A percentile compares a stretch with the other conserved stretches of the same genome.
Evolutionary conservation across 2,113 vertebrate species (phyloP).

Genomic region (Chamaea fasciata): DNA sequence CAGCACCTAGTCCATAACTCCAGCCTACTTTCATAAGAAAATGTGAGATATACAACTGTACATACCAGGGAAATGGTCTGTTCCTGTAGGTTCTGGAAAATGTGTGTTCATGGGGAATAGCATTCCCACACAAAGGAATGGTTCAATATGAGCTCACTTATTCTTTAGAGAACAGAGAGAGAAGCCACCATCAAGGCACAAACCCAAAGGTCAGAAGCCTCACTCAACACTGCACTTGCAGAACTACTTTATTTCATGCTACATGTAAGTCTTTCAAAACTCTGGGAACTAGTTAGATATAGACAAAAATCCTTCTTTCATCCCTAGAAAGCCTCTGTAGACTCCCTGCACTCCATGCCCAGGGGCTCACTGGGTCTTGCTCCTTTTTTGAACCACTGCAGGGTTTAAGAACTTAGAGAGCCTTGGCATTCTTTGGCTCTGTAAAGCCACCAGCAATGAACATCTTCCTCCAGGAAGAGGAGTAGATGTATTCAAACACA

Average conservation of each 20-base stretch:
- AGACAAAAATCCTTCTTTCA: not conserved
- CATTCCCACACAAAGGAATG: not conserved
- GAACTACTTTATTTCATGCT: not conserved
- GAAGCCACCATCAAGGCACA: not conserved
- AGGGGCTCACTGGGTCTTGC: not conserved
- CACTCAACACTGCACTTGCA: not conserved
- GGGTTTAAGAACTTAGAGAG: not conserved
- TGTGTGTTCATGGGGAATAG: not conserved
- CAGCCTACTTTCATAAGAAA: not conserved
- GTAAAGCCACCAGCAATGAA: not conserved
- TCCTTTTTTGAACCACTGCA: not conserved
- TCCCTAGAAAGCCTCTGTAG: not conserved
- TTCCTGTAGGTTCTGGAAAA: not conserved
- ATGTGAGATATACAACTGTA: not conserved
- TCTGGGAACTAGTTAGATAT: not conserved
- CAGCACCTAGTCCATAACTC: not conserved
- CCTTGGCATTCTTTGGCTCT: not conserved
- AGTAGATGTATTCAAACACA: not conserved
- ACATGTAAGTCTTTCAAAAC: not conserved
- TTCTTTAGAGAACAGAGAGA: not conserved
- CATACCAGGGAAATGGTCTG: not conserved
- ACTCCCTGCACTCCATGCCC: not conserved
- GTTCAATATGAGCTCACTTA: not conserved
- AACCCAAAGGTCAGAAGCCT: not conserved
- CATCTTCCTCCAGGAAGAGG: not conserved